Evolutionary conservation across 1,140 invertebrate species (phyloP), one percentile per base, ranked within the genome.

Genomic region (Macrobrachium nipponense): DNA sequence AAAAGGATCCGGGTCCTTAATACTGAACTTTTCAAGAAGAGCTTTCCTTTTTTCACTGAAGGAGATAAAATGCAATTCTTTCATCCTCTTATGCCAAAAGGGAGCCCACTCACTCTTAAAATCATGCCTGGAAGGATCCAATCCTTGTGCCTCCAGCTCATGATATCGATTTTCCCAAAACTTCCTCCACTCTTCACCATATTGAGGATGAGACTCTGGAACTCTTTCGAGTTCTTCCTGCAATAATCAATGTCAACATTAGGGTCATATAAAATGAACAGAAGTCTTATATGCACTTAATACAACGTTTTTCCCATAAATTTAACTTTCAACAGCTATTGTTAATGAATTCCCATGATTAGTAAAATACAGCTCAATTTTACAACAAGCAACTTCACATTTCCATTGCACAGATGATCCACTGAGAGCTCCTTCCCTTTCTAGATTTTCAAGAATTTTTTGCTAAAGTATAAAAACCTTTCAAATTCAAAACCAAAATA

Each of bases 61-160:
- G 17, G 44, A 51, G 20, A 11, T n/a, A 72, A 36, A 64, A 58
- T 77, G 44, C 23, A 88, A 43, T 23, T 85, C 82, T 51, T 85
- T 88, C 75, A 88, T 88, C 11, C 82, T 83, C 10, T 85, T 60
- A 58, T 44, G 79, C 87, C 87, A 88, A 85, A 81, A 88, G 0
- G 27, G 14, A 5, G 82, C 87, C 87, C 87, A 88, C 43, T 88
- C 87, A 64, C 36, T 59, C 62, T 88, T 88, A 70, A 88, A 88
- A 70, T 88, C 78, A 70, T 88, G 60, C 11, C 27, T 27, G 36
- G 62, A 77, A 14, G 87, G 77, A 60, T 88, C 70, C 43, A 81
- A 18, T 20, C 82, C 87, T 43, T 73, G 44, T 20, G 51, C 51
- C 18, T 76, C 76, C 58, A 88, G 70, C 66, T 88, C 82, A 58